These are phyloP conservation scores for Sylvia borin DNA, from an alignment of 2,797 vertebrate genomes.

Conservation along the genomic window DNA sequence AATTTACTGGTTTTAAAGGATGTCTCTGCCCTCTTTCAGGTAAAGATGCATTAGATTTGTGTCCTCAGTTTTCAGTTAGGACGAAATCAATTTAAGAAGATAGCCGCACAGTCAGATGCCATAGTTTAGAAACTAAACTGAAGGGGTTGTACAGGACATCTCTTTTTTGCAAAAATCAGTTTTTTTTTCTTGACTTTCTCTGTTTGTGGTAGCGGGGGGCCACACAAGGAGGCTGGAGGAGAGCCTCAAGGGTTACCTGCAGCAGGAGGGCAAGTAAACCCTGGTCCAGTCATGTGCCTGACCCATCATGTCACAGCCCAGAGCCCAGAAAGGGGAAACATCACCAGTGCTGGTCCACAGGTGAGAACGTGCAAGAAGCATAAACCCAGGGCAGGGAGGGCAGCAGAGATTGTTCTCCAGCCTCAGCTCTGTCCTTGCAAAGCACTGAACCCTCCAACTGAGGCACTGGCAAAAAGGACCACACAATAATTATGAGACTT, in stretches of 20 bases:
- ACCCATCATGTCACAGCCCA: fast-evolving
- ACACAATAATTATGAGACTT: not conserved
- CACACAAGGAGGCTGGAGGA: not conserved
- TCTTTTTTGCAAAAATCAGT: not conserved
- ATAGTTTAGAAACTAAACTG: not conserved
- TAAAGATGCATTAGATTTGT: not conserved
- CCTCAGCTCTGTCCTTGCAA: not conserved
- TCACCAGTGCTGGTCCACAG: not conserved
- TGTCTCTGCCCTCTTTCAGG: not conserved
- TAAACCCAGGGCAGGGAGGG: not conserved
- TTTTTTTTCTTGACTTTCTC: not conserved
- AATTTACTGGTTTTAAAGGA: not conserved
- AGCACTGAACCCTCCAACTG: not conserved
- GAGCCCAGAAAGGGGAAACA: not conserved
- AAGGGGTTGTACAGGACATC: fast-evolving
- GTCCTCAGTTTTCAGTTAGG: not conserved
- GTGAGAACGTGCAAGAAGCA: not conserved
- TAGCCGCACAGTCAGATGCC: not conserved
- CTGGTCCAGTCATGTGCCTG: fast-evolving
- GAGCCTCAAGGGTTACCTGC: not conserved
- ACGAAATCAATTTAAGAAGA: not conserved
- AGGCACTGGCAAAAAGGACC: not conserved
- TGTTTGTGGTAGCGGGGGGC: not conserved
- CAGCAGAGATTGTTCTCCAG: not conserved
- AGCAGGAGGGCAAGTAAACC: not conserved